A percentile compares a stretch with the other conserved stretches of the same genome.
Conservation (phyloP, 2,797 vertebrate genomes). For the Falco columbarius region DNA sequence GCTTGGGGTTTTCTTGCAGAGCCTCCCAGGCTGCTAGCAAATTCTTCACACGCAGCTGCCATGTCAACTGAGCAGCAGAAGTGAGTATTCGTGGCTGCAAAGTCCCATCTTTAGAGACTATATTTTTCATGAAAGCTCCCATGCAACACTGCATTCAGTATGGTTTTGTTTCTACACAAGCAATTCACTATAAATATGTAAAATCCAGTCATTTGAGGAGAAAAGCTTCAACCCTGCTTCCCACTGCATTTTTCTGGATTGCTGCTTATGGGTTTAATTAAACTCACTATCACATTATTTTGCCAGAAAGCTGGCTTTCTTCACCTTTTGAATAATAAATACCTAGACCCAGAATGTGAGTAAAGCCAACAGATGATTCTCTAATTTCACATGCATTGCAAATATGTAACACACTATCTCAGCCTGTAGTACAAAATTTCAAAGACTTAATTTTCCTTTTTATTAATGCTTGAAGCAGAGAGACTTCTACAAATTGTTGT, state of each 20-base stretch:
- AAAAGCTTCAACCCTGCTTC: not conserved
- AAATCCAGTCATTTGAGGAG: not conserved
- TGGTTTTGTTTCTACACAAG: not conserved
- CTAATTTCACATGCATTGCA: not conserved
- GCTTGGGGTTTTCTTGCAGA: not conserved
- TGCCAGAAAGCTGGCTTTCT: constrained; percentile 40
- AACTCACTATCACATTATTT: not conserved
- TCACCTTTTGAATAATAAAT: constrained; percentile 34
- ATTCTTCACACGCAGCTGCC: not conserved
- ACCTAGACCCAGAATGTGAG: not conserved
- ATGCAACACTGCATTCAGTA: accelerated
- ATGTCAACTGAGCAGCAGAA: not conserved
- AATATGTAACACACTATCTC: constrained; percentile 41
- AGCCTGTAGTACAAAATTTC: not conserved
- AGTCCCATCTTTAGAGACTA: not conserved
- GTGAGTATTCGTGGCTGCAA: not conserved
- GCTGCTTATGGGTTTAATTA: constrained; percentile 36
- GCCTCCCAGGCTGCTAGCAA: not conserved
- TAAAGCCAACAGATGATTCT: constrained; percentile 15
- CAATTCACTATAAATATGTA: not conserved
- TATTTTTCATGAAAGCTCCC: not conserved
- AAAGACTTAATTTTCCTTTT: constrained; percentile 14
- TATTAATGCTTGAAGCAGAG: not conserved
- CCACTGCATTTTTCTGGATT: not conserved
- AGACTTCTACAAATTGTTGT: not conserved